Percentiles rank a stretch among this genome's conserved stretches.
These are phyloP conservation scores for Brachyhypopomus occidentalis DNA, from an alignment of 2,113 vertebrate species.

Conservation along the genomic window DNA sequence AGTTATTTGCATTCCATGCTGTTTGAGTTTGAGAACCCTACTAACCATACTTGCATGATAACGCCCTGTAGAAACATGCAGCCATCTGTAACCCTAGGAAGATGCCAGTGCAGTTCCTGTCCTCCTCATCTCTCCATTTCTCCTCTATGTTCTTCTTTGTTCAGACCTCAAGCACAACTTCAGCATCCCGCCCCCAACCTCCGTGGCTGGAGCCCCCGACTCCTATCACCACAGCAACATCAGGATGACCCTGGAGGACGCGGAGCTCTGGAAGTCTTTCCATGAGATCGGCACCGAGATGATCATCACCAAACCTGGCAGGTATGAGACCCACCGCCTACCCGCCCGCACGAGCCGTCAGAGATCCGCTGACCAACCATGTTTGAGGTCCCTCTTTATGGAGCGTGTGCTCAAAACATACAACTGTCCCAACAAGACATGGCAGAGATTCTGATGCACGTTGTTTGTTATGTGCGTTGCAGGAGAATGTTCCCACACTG, in stretches of 20 bases:
- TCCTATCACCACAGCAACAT: conserved; percentile 79
- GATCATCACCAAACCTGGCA: conserved; percentile 92
- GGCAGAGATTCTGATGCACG: too few species aligned
- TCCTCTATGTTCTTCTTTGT: not conserved
- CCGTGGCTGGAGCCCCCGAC: conserved; percentile 67
- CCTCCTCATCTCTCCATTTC: not conserved
- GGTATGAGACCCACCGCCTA: conserved; percentile 67
- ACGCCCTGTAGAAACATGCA: too few species aligned
- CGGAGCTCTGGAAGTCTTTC: conserved; percentile 85
- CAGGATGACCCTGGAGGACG: conserved; percentile 80
- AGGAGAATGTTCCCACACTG: conserved; percentile 95
- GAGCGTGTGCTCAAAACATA: too few species aligned
- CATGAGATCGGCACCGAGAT: conserved; percentile 87
- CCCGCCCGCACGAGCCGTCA: too few species aligned
- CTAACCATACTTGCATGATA: not conserved
- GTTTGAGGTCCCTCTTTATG: too few species aligned
- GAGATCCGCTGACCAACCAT: too few species aligned
- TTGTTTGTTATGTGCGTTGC: conserved; percentile 33
- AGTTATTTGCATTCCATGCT: not conserved
- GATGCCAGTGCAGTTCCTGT: too few species aligned
- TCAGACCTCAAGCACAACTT: conserved; percentile 78
- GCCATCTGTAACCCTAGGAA: too few species aligned
- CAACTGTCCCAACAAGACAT: too few species aligned
- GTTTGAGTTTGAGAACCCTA: too few species aligned
- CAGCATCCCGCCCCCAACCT: conserved; percentile 66